Base-by-base conservation (phyloP, 2,113 vertebrate genomes). In the Scortum barcoo region DNA sequence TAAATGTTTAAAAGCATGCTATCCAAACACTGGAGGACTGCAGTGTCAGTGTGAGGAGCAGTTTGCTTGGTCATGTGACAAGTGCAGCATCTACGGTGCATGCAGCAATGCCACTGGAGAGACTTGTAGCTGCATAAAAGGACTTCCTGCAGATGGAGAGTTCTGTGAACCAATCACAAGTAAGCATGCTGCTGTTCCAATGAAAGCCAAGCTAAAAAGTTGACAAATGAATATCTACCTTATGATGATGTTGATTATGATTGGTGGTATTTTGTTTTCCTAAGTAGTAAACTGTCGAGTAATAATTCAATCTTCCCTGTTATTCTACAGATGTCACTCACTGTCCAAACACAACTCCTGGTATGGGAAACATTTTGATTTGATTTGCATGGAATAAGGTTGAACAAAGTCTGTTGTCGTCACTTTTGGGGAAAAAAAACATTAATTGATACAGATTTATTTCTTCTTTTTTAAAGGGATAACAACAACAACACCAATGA, bases 1-100 rank as follows among this genome's bases (percentile, higher is more conserved):
- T n/a, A n/a, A n/a, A n/a, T n/a, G n/a, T n/a, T n/a, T 28, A 1
- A 53, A 16, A 94, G 93, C 13, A 33, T 94, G 93, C 57, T 58
- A 5, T 56, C 61, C 76, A 58, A 65, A 36, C 14, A 40, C 1
- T 14, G 72, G 58, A 66, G 54, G 38, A 12, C 58, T 22, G 14
- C 66, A 66, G 65, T 94, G 93, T 85, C 26, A 61, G 0, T 93
- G 92, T 81, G 89, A 91, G 80, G 67, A 86, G 0, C 10, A 28
- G 1, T 93, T 76, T 72, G 24, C 51, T 13, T 93, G 83, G 88
- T 70, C 85, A n/a, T n/a, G n/a, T n/a, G n/a, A n/a, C n/a, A n/a
- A n/a, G n/a, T n/a, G n/a, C n/a, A n/a, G n/a, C n/a, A n/a, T n/a
- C n/a, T n/a, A n/a, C n/a, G n/a, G n/a, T n/a, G n/a, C n/a, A n/a